phyloP scores from a whole-genome alignment of 1,140 invertebrate genomes.

The Drosophila bocqueti region DNA sequence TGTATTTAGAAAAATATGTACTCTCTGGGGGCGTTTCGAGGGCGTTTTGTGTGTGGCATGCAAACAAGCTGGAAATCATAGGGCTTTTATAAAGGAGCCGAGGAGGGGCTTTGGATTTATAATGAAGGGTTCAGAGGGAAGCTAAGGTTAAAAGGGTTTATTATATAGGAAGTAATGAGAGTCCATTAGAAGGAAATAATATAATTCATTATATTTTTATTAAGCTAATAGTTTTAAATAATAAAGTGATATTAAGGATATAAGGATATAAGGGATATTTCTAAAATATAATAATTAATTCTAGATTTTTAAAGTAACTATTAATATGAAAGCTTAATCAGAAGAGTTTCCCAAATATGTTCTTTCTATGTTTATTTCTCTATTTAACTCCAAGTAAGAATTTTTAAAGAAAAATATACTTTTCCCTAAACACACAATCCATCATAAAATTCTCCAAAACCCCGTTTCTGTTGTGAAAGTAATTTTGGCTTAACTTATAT shows the following conservation, averaged over 20 bases:
- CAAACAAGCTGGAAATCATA: constrained; percentile 32
- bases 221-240: too few relatives aligned
- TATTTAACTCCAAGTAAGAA: accelerated
- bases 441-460: background rate
- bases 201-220: background rate
- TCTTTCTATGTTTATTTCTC: background rate
- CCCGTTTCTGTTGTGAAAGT: background rate
- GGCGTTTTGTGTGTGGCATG: constrained; percentile 48
- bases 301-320: background rate
- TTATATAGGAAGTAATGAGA: background rate
- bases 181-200: background rate
- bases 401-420: background rate
- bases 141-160: background rate
- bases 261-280: background rate
- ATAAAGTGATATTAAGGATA: too few relatives aligned
- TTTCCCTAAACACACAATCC: background rate
- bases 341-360: background rate
- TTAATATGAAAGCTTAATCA: background rate
- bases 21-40: constrained; percentile 41
- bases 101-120: background rate
- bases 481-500: constrained; percentile 10
- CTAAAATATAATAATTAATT: background rate
- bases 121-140: constrained; percentile 7
- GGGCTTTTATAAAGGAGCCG: background rate
- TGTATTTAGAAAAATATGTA: constrained; percentile 1